phyloP scores from a whole-genome alignment of 2,888 invertebrate genomes.

The Apoderus coryli region DNA sequence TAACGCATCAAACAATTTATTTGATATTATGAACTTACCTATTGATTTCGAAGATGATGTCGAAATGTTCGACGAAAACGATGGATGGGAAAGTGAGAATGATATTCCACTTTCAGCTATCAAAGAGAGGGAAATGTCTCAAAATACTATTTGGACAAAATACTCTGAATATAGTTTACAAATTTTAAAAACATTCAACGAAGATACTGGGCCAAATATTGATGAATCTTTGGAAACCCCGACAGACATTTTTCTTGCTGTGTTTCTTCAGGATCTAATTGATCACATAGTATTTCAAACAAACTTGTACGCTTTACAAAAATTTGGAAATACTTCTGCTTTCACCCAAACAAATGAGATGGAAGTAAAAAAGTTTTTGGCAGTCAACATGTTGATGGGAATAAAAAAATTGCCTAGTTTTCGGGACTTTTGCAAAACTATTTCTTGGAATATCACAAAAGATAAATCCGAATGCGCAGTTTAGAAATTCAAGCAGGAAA shows the following conservation, averaged over 20 bases:
- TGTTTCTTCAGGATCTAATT: conserved; percentile 8
- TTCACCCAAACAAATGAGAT: conserved; percentile 6
- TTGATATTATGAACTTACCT: conserved; percentile 8
- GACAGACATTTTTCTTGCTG: conserved; percentile 7
- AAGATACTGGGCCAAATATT: conserved; percentile 7
- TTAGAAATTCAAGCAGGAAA: too few relatives aligned
- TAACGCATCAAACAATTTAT: conserved; percentile 6
- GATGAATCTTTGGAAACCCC: conserved; percentile 7
- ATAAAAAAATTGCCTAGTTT: too few relatives aligned
- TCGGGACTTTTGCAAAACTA: too few relatives aligned
- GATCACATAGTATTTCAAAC: conserved; percentile 9
- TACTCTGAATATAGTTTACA: conserved; percentile 4
- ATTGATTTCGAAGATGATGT: conserved; percentile 8
- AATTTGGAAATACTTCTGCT: conserved; percentile 4
- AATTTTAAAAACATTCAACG: conserved; percentile 7
- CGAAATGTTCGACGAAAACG: conserved; percentile 2
- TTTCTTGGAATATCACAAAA: too few relatives aligned
- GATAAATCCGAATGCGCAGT: too few relatives aligned
- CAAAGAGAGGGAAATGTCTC: too few relatives aligned
- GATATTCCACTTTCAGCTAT: conserved; percentile 7
- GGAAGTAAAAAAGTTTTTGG: conserved; percentile 5
- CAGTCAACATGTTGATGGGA: not conserved
- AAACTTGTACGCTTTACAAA: conserved; percentile 7
- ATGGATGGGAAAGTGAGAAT: conserved; percentile 9
- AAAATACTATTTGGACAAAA: conserved; percentile 6